Percentiles rank a stretch among this genome's conserved stretches.
Conservation (phyloP, 35 echinoderm and acorn worm species). For the Lytechinus variegatus region DNA sequence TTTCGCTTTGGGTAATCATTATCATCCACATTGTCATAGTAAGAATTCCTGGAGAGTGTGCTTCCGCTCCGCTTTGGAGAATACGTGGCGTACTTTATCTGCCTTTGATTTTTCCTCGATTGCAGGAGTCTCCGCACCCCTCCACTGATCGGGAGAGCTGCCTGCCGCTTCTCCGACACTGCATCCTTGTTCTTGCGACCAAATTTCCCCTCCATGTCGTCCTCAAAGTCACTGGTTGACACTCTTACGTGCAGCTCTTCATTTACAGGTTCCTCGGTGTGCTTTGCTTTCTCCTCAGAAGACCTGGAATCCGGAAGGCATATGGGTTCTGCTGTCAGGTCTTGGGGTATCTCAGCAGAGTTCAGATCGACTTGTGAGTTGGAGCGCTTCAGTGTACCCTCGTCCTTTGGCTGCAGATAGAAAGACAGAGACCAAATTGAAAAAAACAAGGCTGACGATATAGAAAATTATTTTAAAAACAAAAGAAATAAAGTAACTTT, state of each 20-base stretch:
- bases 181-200: conserved; percentile 18
- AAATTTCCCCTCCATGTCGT: conserved; percentile 41
- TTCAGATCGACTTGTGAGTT: conserved; percentile 51
- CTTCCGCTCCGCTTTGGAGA: conserved; percentile 68
- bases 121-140: conserved; percentile 68
- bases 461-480: too few relatives aligned
- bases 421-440: neutral
- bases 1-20: conserved; percentile 45
- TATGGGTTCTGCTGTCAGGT: neutral
- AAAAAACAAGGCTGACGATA: neutral
- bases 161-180: neutral
- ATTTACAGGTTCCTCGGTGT: neutral
- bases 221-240: conserved; percentile 17
- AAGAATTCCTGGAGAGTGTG: conserved; percentile 53
- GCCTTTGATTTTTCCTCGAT: conserved; percentile 60
- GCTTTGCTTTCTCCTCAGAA: neutral
- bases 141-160: conserved; percentile 43
- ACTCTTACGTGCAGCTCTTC: neutral
- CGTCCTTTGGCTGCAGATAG: conserved; percentile 53
- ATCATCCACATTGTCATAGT: conserved; percentile 85
- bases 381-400: conserved; percentile 56
- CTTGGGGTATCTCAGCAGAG: neutral
- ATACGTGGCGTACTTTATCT: conserved; percentile 90
- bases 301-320: conserved; percentile 7
- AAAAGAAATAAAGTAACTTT: too few relatives aligned